phyloP scores from a whole-genome alignment of 2,113 vertebrate species.

The Zosterops borbonicus region DNA sequence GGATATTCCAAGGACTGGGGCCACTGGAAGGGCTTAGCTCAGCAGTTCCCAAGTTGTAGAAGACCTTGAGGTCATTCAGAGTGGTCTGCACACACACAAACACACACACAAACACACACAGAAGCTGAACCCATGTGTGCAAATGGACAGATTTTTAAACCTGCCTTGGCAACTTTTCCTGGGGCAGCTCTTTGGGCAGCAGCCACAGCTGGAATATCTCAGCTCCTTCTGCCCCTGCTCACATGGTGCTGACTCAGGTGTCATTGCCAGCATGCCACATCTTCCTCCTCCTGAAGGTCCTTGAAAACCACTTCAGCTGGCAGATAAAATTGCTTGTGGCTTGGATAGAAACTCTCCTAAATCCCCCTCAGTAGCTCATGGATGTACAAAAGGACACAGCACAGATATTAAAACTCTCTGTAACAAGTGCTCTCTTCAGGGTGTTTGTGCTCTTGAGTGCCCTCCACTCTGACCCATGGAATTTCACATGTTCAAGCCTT shows the following conservation, averaged over 20 bases:
- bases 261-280: not conserved
- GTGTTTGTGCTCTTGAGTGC: not conserved
- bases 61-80: not conserved
- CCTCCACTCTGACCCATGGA: not conserved
- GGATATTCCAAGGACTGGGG: not conserved
- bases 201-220: not conserved
- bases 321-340: not conserved
- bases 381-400: not conserved
- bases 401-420: not conserved
- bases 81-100: not conserved
- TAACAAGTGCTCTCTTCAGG: rapidly evolving
- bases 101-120: not conserved
- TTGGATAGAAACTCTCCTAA: not conserved
- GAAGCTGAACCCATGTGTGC: not conserved
- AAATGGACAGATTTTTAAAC: not conserved
- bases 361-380: not conserved
- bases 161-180: not conserved
- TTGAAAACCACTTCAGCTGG: not conserved
- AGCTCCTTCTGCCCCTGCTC: not conserved
- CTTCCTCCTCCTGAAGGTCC: not conserved
- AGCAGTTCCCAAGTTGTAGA: not conserved
- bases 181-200: not conserved
- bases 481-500: not conserved
- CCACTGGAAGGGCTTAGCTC: not conserved
- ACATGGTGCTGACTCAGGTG: not conserved